Evolutionary conservation across 2,113 vertebrate genomes (phyloP), one percentile per base, ranked within the genome.

Genomic region (Accipiter cooperii): DNA sequence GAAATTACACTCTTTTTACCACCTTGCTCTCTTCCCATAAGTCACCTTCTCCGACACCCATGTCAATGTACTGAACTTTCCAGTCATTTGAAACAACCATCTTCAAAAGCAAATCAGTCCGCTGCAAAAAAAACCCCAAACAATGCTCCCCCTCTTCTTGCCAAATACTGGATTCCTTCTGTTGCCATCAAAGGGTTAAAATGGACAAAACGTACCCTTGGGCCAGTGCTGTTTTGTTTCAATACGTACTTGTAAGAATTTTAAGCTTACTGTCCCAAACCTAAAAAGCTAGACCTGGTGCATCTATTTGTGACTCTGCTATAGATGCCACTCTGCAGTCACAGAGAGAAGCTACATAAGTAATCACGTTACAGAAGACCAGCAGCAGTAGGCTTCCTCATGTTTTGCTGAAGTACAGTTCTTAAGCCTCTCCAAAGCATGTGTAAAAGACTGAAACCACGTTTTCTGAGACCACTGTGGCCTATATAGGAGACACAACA

Each of bases 271-370:
- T 46, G 10, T n/a, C 10, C 63, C 14, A 49, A 68, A 75, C 7
- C 20, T 42, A n/a, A 24, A 29, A 51, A 46, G 17, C 5, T 33
- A 4, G 28, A 36, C 6, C 8, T 38, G 42, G 29, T 38, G 10
- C 44, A 40, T 3, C 0, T 38, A 42, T 51, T 34, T 61, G 52
- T 34, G 17, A 46, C n/a, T 54, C 33, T 0, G 3, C 47, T 60
- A 5, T 0, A 80, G 66, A 29, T 14, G 36, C 38, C 38, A 40
- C 38, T 33, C 36, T 57, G 85, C 21, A 85, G 38, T 22, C 58
- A 38, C 42, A 83, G 1, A 46, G 8, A 12, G 34, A 88, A 86
- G 25, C 8, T 58, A 33, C 10, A 0, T 11, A 69, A 49, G 14
- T 17, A 24, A 47, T 20, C n/a, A 16, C 12, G 6, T 13, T 8